Conservation (phyloP, 2,797 vertebrate species). For the Danio aesculapii region DNA sequence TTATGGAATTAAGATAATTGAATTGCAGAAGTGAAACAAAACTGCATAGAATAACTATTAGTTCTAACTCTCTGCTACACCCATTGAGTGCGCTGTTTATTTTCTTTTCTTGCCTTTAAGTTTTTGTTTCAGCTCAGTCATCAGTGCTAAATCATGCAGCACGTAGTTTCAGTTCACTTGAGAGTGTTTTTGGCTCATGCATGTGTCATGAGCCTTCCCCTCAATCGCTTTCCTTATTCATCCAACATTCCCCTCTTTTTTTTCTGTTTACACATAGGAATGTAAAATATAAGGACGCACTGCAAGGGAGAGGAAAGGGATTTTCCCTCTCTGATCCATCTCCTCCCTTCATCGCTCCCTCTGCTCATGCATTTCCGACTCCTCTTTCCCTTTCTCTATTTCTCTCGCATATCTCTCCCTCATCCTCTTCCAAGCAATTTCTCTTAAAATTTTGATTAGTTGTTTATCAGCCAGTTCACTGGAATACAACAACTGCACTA, state of each 20-base stretch:
- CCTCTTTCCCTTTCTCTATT: conserved; percentile 44
- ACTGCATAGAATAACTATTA: background rate
- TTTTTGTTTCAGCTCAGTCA: conserved; percentile 14
- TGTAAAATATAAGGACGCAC: conserved; percentile 66
- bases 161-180: conserved; percentile 14
- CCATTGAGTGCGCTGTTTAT: background rate
- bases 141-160: conserved; percentile 5
- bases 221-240: conserved; percentile 23
- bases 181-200: conserved; percentile 28
- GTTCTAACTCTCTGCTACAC: background rate
- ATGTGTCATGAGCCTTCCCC: conserved; percentile 38
- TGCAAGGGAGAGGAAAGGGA: conserved; percentile 75
- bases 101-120: background rate
- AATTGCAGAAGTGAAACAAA: background rate
- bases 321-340: conserved; percentile 79
- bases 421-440: conserved; percentile 43
- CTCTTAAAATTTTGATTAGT: conserved; percentile 64
- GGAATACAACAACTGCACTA: conserved; percentile 44
- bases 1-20: background rate
- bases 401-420: conserved; percentile 17
- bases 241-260: conserved; percentile 29
- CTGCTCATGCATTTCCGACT: conserved; percentile 64
- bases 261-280: conserved; percentile 70
- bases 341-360: conserved; percentile 59
- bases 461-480: conserved; percentile 68